Evolutionary conservation across 2,113 vertebrate genomes (phyloP).

Genomic region (Petrocephalus zakoni): DNA sequence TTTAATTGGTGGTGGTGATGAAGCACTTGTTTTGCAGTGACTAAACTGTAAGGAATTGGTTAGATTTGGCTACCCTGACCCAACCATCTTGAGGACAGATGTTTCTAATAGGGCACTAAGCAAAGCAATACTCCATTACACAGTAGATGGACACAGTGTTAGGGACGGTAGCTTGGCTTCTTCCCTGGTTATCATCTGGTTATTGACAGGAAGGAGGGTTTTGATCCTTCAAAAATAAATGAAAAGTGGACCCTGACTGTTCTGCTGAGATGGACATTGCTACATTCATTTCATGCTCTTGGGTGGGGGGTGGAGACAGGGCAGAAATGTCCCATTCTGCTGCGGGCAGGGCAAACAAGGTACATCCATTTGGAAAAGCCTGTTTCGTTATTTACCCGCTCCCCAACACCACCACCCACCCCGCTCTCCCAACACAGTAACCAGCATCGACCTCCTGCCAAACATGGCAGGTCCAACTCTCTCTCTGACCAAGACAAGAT

Average conservation of each 20-base stretch:
- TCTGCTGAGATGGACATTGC: too few relatives aligned
- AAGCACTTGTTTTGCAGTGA: background rate
- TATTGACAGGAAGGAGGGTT: background rate
- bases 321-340: background rate
- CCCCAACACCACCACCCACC: slow-evolving; percentile 40
- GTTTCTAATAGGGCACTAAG: background rate
- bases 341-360: slow-evolving; percentile 21
- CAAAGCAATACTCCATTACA: background rate
- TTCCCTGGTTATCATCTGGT: background rate
- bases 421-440: slow-evolving; percentile 43
- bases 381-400: slow-evolving; percentile 37
- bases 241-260: background rate
- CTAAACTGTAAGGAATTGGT: background rate
- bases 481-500: slow-evolving; percentile 68
- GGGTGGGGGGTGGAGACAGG: background rate
- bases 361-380: slow-evolving; percentile 17
- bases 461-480: slow-evolving; percentile 74
- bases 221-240: background rate
- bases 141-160: background rate
- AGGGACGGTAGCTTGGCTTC: background rate
- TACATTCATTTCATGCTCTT: background rate
- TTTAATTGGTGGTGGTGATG: background rate
- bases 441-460: slow-evolving; percentile 44
- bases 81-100: background rate
- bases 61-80: background rate